Evolutionary conservation across 2,888 invertebrate species (phyloP).

Genomic region (Drosophila conformis): DNA sequence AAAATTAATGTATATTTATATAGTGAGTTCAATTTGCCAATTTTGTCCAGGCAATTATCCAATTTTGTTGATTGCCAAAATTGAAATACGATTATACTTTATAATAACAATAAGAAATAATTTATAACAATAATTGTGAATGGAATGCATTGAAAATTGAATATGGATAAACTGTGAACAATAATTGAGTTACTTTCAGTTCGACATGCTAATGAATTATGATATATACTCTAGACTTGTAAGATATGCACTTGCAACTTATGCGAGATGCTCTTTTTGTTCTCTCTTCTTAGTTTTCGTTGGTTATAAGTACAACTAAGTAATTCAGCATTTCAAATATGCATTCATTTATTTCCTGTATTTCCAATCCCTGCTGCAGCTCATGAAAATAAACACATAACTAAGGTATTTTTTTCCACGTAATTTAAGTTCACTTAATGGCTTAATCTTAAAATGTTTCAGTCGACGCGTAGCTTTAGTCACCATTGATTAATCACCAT

Average conservation of each 20-base stretch:
- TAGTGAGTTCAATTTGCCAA: background rate
- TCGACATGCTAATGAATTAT: background rate
- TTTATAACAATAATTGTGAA: background rate
- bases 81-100: background rate
- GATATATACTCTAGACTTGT: background rate
- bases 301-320: conserved; percentile 17
- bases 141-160: background rate
- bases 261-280: background rate
- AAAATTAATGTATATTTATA: background rate
- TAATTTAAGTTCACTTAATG: conserved; percentile 12
- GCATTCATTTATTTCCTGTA: conserved; percentile 43
- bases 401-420: conserved; percentile 5
- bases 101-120: background rate
- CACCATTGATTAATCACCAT: background rate
- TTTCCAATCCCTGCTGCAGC: conserved; percentile 4
- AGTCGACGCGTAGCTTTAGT: conserved; percentile 50
- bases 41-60: background rate
- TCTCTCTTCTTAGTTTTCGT: background rate
- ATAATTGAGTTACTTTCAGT: conserved; percentile 1
- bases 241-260: background rate
- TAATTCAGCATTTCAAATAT: conserved; percentile 28
- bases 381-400: conserved; percentile 25
- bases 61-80: background rate
- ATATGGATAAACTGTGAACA: background rate
- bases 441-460: conserved; percentile 31